A percentile compares a stretch with the other conserved stretches of the same genome.
Conservation (phyloP, 2,797 vertebrate species). For the Gambelia wislizenii region DNA sequence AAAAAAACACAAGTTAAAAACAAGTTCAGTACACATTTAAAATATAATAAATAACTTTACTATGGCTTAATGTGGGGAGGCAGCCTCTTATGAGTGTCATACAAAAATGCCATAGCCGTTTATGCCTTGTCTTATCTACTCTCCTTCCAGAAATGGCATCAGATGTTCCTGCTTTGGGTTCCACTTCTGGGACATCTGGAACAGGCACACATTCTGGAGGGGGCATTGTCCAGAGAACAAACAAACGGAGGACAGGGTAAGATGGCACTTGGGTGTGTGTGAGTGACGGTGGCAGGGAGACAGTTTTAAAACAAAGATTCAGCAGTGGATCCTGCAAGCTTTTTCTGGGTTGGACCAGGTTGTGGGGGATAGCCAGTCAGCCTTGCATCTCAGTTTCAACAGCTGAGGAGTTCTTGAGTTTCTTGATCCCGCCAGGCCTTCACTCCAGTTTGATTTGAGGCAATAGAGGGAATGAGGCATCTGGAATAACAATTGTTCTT, state of each 20-base stretch:
- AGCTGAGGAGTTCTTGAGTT: background rate
- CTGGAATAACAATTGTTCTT: background rate
- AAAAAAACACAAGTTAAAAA: too few species aligned
- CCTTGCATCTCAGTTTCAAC: background rate
- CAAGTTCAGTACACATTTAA: too few species aligned
- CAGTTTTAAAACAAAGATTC: background rate
- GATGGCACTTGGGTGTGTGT: constrained; percentile 33
- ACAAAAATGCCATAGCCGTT: fast-evolving
- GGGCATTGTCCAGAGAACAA: constrained; percentile 83
- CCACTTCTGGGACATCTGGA: constrained; percentile 82
- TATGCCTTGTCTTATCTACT: background rate
- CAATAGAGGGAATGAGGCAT: background rate
- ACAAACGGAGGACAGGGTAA: constrained; percentile 90
- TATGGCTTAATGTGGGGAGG: too few species aligned
- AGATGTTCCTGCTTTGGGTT: constrained; percentile 86
- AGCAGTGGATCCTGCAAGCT: background rate
- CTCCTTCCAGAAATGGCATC: constrained; percentile 84
- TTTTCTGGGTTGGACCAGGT: background rate
- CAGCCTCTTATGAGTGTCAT: background rate
- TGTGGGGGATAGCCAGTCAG: too few species aligned
- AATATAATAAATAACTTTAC: too few species aligned
- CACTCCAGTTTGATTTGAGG: background rate
- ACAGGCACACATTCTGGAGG: constrained; percentile 74
- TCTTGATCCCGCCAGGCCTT: background rate
- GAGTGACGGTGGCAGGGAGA: too few species aligned